These are phyloP conservation scores for Pogonomyrmex californicus DNA, from an alignment of 1,140 invertebrate genomes.

Conservation along the genomic window DNA sequence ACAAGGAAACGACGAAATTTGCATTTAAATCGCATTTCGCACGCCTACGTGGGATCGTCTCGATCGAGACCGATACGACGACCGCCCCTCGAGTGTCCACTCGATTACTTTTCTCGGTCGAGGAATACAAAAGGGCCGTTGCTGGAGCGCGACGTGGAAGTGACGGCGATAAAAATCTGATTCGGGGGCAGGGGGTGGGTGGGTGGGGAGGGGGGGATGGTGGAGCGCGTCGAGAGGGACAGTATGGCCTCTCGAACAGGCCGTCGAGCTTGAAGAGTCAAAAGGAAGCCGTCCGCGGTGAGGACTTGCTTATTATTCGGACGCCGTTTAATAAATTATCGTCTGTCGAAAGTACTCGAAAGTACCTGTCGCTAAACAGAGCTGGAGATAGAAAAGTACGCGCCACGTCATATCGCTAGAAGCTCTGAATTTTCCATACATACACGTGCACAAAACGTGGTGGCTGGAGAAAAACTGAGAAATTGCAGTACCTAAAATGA, in stretches of 20 bases:
- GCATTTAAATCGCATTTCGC: slow-evolving; percentile 73
- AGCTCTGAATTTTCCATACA: slow-evolving; percentile 20
- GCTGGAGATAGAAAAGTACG: slow-evolving; percentile 8
- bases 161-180: slow-evolving; percentile 74
- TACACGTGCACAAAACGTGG: background rate
- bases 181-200: background rate
- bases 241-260: slow-evolving; percentile 60
- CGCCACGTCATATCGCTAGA: background rate
- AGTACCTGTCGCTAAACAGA: background rate
- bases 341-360: slow-evolving; percentile 39
- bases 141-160: slow-evolving; percentile 72
- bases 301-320: slow-evolving; percentile 61
- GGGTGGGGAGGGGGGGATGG: background rate
- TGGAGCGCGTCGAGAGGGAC: slow-evolving; percentile 57
- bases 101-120: slow-evolving; percentile 47
- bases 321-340: slow-evolving; percentile 62
- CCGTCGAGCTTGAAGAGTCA: slow-evolving; percentile 50
- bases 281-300: slow-evolving; percentile 26
- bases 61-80: slow-evolving; percentile 59
- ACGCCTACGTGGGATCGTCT: slow-evolving; percentile 53
- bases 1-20: slow-evolving; percentile 66
- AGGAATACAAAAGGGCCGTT: slow-evolving; percentile 62
- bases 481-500: background rate
- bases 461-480: background rate
- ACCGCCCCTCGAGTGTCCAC: slow-evolving; percentile 53